phyloP scores from a whole-genome alignment of 1,140 invertebrate species.

The Drosophila gunungcola region DNA sequence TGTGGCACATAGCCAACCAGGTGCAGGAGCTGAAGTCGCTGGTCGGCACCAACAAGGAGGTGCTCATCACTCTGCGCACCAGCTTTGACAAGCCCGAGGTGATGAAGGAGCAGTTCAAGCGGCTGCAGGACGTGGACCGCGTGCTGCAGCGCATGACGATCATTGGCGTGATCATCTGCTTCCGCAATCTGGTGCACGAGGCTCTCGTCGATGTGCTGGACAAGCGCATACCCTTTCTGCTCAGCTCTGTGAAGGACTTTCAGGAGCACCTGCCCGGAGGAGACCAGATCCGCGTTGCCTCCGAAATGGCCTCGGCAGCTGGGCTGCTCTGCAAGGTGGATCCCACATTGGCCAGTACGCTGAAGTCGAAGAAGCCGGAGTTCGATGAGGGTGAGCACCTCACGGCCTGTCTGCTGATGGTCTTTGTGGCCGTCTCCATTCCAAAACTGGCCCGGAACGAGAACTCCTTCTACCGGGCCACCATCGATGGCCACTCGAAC shows the following conservation, averaged over 20 bases:
- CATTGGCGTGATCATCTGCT: slow-evolving; percentile 98
- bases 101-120: slow-evolving; percentile 99
- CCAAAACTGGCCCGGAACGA: slow-evolving; percentile 97
- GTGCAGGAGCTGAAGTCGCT: slow-evolving; percentile 98
- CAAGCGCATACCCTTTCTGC: slow-evolving; percentile 97
- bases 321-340: slow-evolving; percentile 97
- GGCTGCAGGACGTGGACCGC: slow-evolving; percentile 95
- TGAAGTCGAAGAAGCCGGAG: slow-evolving; percentile 94
- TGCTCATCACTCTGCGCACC: slow-evolving; percentile 94
- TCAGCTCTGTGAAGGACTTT: slow-evolving; percentile 97
- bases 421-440: slow-evolving; percentile 99
- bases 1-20: slow-evolving; percentile 99
- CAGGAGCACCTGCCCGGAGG: slow-evolving; percentile 95
- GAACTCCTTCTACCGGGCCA: slow-evolving; percentile 94
- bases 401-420: slow-evolving; percentile 97
- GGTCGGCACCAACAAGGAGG: slow-evolving; percentile 96
- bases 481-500: slow-evolving; percentile 97
- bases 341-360: slow-evolving; percentile 94
- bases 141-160: slow-evolving; percentile 98
- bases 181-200: slow-evolving; percentile 96
- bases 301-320: slow-evolving; percentile 98
- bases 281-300: slow-evolving; percentile 96
- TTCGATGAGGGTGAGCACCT: slow-evolving; percentile 95
- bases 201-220: slow-evolving; percentile 97
- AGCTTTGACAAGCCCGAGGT: slow-evolving; percentile 98